Base-by-base conservation (phyloP, 2,888 invertebrate genomes). In the Heliconius hortense region DNA sequence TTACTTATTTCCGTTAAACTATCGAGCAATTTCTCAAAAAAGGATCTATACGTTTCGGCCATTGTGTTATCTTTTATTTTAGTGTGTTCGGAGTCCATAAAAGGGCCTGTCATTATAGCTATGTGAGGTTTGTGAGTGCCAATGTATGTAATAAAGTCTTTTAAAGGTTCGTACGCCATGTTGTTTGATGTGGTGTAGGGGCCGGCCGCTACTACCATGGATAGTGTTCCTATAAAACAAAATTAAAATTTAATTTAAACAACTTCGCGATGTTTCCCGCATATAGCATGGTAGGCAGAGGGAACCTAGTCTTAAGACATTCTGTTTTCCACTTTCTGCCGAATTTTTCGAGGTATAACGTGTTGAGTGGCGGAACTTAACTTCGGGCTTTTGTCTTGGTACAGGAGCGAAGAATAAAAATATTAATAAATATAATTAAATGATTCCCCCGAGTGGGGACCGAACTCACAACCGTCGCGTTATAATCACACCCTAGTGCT, bases 61-160 rank as follows among this genome's bases (percentile, higher is more conserved):
- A 97, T 91, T 0, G 92, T 88, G 76, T 95, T 95, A 76, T 95
- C 95, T 62, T 90, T 93, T n/a, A 97, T 92, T 76, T 95, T 92
- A 21, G 94, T 89, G 87, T 97, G 96, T 31, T 95, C 95, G 15
- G 94, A 92, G 84, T 98, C 98, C 73, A 98, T 87, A 86, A 98
- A 97, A 0, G 98, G 98, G 0, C 99, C 98, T 18, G 96, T 95
- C 82, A 99, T 91, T 78, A 99, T 95, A 60, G 97, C 95, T 28
- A 98, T 91, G 87, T 98, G 96, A 0, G 98, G 98, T 81, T 95
- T 94, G 79, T 96, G 94, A 21, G 95, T 93, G 75, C 89, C 90
- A 0, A 98, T 95, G 83, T 96, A 95, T 24, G 94, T 86, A 15
- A 98, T 89, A 31, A 98, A 92, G 84, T 98, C 97, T 82, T 96